These are phyloP conservation scores for Blennius ocellaris DNA, from an alignment of 2,113 vertebrate species.

Conservation along the genomic window DNA sequence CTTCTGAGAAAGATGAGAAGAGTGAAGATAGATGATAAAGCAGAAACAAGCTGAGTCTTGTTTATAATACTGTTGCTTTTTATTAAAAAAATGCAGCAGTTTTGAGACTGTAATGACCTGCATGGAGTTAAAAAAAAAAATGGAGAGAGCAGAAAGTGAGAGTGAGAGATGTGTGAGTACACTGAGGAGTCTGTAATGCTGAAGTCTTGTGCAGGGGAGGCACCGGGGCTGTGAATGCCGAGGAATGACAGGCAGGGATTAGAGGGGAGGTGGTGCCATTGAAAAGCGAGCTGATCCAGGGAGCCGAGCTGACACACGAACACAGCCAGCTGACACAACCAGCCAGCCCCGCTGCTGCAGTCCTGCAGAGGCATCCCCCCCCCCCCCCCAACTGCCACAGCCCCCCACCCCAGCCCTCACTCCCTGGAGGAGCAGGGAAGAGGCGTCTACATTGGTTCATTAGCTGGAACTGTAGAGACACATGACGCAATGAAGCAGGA, in stretches of 20 bases:
- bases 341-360: slow-evolving; percentile 61
- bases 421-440: background rate
- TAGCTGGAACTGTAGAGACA: slow-evolving; percentile 43
- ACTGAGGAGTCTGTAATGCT: slow-evolving; percentile 62
- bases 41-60: background rate
- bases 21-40: background rate
- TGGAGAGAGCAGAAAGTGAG: slow-evolving; percentile 12
- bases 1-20: slow-evolving; percentile 24
- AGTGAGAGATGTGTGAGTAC: slow-evolving; percentile 46
- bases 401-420: background rate
- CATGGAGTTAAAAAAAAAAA: slow-evolving; percentile 13
- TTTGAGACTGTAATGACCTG: slow-evolving; percentile 13
- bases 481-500: slow-evolving; percentile 36
- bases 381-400: background rate
- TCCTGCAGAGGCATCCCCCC: slow-evolving; percentile 39
- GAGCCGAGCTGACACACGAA: slow-evolving; percentile 74
- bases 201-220: slow-evolving; percentile 63
- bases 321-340: slow-evolving; percentile 72
- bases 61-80: background rate
- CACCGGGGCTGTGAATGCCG: slow-evolving; percentile 63
- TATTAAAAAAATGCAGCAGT: background rate
- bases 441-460: slow-evolving; percentile 44
- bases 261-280: slow-evolving; percentile 76
- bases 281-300: slow-evolving; percentile 73
- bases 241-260: slow-evolving; percentile 78